These are phyloP conservation scores for Mallotus villosus DNA, from an alignment of 2,797 vertebrate species.

Conservation along the genomic window DNA sequence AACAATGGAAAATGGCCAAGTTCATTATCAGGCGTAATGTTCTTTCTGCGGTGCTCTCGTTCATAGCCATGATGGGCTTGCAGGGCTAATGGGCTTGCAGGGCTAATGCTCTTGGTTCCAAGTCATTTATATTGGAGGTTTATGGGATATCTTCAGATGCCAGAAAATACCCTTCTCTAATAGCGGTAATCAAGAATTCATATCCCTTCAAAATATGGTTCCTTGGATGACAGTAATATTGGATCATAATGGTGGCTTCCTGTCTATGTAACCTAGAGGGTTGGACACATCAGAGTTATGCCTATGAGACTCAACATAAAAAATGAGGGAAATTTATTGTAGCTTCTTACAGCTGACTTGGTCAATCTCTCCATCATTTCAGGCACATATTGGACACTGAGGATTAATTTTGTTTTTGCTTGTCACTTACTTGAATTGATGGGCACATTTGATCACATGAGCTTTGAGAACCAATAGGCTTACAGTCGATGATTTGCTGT, in stretches of 20 bases:
- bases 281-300: constrained; percentile 1
- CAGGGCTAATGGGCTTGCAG: constrained; percentile 1
- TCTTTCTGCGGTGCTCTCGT: background rate
- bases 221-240: background rate
- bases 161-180: background rate
- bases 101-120: background rate
- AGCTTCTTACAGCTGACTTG: background rate
- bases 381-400: background rate
- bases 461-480: background rate
- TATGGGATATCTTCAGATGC: constrained; percentile 5
- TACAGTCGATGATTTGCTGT: background rate
- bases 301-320: constrained; percentile 2
- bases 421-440: constrained; percentile 10
- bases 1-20: background rate
- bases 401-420: constrained; percentile 6
- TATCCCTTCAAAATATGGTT: background rate
- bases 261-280: background rate
- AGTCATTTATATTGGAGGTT: background rate
- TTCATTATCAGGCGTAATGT: background rate
- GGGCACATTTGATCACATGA: background rate
- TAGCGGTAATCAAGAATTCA: constrained; percentile 15
- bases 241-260: background rate
- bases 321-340: background rate
- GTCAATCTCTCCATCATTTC: constrained; percentile 8
- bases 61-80: background rate